Evolutionary conservation across 2,888 invertebrate species (phyloP), one percentile per base, ranked within the genome.

Genomic region (Drosophila falleni): DNA sequence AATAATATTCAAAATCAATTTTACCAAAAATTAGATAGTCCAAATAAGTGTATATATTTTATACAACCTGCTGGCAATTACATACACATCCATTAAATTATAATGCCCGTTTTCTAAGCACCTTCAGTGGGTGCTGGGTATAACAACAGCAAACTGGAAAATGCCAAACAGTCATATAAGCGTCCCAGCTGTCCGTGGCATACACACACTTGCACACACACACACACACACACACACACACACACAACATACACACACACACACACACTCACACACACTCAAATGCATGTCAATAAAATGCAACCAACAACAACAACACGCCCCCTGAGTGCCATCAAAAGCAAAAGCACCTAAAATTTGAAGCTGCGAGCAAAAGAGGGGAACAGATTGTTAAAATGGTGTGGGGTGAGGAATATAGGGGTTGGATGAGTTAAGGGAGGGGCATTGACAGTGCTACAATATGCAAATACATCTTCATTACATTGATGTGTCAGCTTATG

Each of bases 391-490:
- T 35, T 26, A 13, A 29, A 41, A 37, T 26, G n/a, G 41, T 5
- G 26, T 16, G 11, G 9, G 19, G 33, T 19, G 46, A 15, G 49
- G 13, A 10, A 10, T 26, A 8, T 29, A 29, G 31, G 39, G 11
- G 31, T 8, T 2, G 33, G 33, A 13, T n/a, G 42, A 19, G 1
- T 2, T 46, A 29, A 6, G 15, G 13, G 54, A 10, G 51, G 46
- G 44, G 33, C 55, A 84, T 78, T 86, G 84, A 85, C 84, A 84
- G 81, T 80, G 80, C 81, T 78, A 86, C 86, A 85, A 87, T 83
- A 86, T 87, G 87, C 87, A 86, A 84, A 87, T 87, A 87, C 87
- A 87, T 87, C 87, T 86, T 87, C 87, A 87, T 87, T 87, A 87
- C 84, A 86, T 82, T 82, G 84, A 86, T 87, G 87, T 84, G 87